These are phyloP conservation scores for Propithecus coquereli DNA, from an alignment of 2,113 vertebrate genomes.

Conservation along the genomic window DNA sequence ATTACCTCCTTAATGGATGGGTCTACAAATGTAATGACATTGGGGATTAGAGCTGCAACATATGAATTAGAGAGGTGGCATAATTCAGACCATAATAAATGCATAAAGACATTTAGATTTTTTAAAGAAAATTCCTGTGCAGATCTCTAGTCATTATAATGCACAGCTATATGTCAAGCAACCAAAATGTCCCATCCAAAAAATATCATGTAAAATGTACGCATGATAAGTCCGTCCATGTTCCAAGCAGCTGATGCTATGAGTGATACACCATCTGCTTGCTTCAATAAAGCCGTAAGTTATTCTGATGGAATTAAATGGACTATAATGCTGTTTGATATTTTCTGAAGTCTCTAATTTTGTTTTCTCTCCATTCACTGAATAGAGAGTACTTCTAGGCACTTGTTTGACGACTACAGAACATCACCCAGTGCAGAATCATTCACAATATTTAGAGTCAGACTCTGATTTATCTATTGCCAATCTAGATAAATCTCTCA, in stretches of 20 bases:
- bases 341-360: neutral
- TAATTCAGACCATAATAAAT: neutral
- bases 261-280: neutral
- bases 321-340: neutral
- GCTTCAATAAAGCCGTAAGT: conserved; percentile 29
- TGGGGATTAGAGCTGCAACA: neutral
- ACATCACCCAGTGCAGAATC: neutral
- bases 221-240: neutral
- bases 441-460: neutral
- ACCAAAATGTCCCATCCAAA: conserved; percentile 55
- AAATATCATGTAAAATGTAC: conserved; percentile 24
- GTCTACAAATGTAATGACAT: neutral
- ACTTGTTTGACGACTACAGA: neutral
- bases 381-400: neutral
- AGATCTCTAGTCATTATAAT: neutral
- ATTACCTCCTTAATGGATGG: neutral
- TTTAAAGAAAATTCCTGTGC: neutral
- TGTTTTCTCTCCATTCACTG: neutral
- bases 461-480: neutral
- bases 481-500: neutral
- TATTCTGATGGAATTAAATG: conserved; percentile 27
- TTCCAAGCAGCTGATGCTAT: conserved; percentile 32
- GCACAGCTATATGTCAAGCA: conserved; percentile 32
- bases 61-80: too few relatives aligned
- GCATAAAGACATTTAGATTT: neutral